Base-by-base conservation (phyloP, 2,797 vertebrate genomes). In the Onychomys leucogaster region DNA sequence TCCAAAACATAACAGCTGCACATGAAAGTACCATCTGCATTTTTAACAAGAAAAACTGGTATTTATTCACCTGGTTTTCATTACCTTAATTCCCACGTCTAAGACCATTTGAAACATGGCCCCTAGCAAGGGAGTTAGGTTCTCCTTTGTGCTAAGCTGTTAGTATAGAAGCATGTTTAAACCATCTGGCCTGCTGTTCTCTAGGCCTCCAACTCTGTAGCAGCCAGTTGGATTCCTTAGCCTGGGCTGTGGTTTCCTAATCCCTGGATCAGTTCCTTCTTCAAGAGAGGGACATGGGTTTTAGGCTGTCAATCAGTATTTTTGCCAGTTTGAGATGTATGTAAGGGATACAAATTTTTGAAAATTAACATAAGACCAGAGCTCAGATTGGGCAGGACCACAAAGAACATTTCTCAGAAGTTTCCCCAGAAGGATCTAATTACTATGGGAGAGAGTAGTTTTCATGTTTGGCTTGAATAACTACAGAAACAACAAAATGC, bases 31-130 rank as follows among this genome's bases (percentile, higher is more conserved):
- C 95, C 94, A 97, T 23, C 13, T 98, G 96, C 95, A 95, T 29
- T 95, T 97, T 94, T 43, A 97, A 96, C 16, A 89, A 83, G 84
- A 98, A 97, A 98, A 97, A 97, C 96, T 97, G 93, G 95, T 97
- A 97, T 94, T 98, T 98, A 96, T 97, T 98, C 97, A 92, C 96
- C 97, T 0, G 96, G 94, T 85, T 97, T 96, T 98, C 95, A 98
- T 98, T 98, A 98, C 95, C 97, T 98, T 97, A 98, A 98, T 98
- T 98, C 96, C 97, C 97, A 97, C 97, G 94, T 98, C 96, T 96
- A 98, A 98, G 98, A 98, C 98, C 96, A 98, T 97, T 97, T 98
- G 97, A 98, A 98, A 98, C 95, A 91, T 52, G 75, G 96, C 94
- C 96, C 97, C 94, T 98, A 98, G 95, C 98, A 97, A 96, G 98